Conservation (phyloP, 2,797 vertebrate genomes). For the Myoxocephalus aenaeus region DNA sequence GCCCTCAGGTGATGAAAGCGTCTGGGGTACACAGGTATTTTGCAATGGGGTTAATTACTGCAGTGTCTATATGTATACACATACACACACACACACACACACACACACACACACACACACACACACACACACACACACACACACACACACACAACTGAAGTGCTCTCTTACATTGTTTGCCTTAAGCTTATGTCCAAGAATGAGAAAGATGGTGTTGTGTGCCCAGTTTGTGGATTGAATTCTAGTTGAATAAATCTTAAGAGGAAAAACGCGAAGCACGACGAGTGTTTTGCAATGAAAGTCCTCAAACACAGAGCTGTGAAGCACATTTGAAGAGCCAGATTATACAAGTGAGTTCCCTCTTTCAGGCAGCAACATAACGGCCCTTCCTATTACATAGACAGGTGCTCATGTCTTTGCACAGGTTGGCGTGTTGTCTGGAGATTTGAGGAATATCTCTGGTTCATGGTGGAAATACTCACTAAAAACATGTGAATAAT, state of each 20-base stretch:
- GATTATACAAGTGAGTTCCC: constrained; percentile 18
- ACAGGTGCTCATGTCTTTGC: constrained; percentile 40
- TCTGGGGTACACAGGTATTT: neutral
- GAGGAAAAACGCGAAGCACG: no score
- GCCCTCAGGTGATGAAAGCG: neutral
- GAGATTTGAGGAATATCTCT: constrained; percentile 1
- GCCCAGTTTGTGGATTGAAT: no score
- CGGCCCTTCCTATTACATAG: neutral
- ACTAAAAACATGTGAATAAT: neutral
- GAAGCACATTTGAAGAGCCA: constrained; percentile 12
- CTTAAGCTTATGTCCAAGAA: no score
- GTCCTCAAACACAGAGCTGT: no score
- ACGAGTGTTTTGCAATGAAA: no score
- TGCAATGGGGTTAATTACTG: constrained; percentile 2
- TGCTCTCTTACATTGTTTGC: no score
- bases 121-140: no score
- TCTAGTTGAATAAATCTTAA: no score
- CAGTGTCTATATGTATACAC: neutral
- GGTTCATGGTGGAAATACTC: constrained; percentile 7
- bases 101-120: no score
- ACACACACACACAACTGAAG: no score
- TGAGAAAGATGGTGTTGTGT: no score
- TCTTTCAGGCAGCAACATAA: constrained; percentile 8
- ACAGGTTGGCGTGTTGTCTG: constrained; percentile 20
- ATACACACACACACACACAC: no score